These are phyloP conservation scores for Limnodromus scolopaceus DNA, from an alignment of 2,797 vertebrate genomes.

Conservation along the genomic window DNA sequence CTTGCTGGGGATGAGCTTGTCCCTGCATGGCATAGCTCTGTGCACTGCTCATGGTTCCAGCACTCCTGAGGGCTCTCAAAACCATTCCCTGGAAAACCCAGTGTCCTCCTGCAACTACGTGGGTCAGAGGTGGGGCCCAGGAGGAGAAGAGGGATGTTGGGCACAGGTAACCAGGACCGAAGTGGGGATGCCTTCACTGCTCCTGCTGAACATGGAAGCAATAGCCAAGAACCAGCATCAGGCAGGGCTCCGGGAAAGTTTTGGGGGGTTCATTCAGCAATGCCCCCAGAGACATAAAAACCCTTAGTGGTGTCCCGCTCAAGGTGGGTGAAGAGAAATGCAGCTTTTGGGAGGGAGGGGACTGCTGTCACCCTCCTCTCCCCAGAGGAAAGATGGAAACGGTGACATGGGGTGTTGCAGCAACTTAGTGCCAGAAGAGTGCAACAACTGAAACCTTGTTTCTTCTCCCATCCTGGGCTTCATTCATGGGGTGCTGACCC, in stretches of 20 bases:
- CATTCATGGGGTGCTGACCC: background rate
- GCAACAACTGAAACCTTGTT: background rate
- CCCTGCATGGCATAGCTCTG: fast-evolving
- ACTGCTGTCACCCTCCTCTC: background rate
- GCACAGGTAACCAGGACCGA: background rate
- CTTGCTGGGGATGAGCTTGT: background rate
- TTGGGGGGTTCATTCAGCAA: background rate
- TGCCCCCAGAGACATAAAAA: background rate
- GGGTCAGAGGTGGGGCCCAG: background rate
- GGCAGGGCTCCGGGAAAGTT: background rate
- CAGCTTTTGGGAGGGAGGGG: background rate
- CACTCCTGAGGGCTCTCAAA: background rate
- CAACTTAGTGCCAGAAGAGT: background rate
- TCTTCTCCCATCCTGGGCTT: background rate
- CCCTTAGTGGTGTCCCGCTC: background rate
- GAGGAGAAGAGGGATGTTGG: background rate
- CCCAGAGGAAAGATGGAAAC: background rate
- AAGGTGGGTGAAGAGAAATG: background rate
- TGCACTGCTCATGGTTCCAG: background rate
- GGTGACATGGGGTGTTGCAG: background rate
- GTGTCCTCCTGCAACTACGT: background rate
- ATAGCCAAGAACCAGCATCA: background rate
- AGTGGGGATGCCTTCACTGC: background rate
- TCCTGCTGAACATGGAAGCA: background rate
- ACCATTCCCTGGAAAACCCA: background rate